Evolutionary conservation across 2,113 vertebrate species (phyloP).

Genomic region (Macquaria ambigua): DNA sequence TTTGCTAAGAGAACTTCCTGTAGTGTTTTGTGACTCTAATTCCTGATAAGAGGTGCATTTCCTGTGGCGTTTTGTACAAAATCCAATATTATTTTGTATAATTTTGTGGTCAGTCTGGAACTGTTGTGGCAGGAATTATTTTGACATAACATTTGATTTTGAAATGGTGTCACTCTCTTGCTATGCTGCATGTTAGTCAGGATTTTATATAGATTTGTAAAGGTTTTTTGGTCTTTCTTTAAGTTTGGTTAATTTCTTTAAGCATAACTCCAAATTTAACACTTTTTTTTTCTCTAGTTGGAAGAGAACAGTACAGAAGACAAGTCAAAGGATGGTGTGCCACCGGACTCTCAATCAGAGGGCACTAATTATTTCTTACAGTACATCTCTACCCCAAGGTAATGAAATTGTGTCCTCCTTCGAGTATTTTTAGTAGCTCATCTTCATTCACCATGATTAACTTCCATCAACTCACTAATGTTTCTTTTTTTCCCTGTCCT

Average conservation of each 20-base stretch:
- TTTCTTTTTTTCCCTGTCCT: not conserved
- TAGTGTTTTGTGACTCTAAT: not conserved
- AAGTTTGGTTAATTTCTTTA: not conserved
- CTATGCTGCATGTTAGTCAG: not conserved
- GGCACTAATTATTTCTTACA: slow-evolving; percentile 98
- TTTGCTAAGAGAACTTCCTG: not conserved
- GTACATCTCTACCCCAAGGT: slow-evolving; percentile 97
- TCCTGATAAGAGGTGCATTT: not conserved
- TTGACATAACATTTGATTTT: no score
- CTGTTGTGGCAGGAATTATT: not conserved
- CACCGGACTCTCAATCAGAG: slow-evolving; percentile 85
- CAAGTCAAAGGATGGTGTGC: slow-evolving; percentile 82
- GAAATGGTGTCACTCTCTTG: not conserved
- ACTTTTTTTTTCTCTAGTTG: slow-evolving; percentile 81
- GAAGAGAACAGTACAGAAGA: slow-evolving; percentile 86
- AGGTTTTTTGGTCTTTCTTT: not conserved
- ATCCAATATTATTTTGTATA: not conserved
- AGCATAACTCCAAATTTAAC: not conserved
- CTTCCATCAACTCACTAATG: not conserved
- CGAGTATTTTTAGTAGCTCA: slow-evolving; percentile 35
- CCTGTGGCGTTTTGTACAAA: not conserved
- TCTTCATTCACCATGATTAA: slow-evolving; percentile 18
- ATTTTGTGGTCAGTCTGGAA: not conserved
- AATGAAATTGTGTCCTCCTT: slow-evolving; percentile 34
- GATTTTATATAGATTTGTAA: not conserved